phyloP scores from a whole-genome alignment of 2,113 vertebrate genomes.

The Tautogolabrus adspersus region DNA sequence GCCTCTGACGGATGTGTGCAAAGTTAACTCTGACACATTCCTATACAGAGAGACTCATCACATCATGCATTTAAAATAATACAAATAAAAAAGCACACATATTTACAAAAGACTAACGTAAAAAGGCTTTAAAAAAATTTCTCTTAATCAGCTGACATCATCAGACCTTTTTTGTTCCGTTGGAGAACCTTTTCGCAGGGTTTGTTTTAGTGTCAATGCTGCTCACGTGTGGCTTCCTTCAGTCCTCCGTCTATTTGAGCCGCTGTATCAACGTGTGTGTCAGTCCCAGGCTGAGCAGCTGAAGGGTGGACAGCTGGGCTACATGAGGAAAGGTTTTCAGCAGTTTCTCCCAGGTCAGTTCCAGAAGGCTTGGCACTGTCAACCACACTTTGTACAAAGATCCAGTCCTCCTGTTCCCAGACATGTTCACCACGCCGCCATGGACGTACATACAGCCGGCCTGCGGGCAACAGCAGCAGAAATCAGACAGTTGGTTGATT shows the following conservation, averaged over 20 bases:
- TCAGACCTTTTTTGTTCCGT: constrained; percentile 9
- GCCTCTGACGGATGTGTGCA: constrained; percentile 22
- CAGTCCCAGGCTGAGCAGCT: constrained; percentile 95
- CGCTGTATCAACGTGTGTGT: constrained; percentile 93
- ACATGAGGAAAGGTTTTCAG: constrained; percentile 90
- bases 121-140: constrained; percentile 56
- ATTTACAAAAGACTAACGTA: constrained; percentile 13
- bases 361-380: constrained; percentile 95
- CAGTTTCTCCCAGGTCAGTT: constrained; percentile 97
- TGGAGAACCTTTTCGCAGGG: background rate
- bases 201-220: background rate
- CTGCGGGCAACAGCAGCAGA: constrained; percentile 70
- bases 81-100: background rate
- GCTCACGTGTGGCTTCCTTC: constrained; percentile 1
- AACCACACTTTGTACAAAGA: constrained; percentile 98
- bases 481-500: background rate
- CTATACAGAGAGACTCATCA: constrained; percentile 11
- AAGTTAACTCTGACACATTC: constrained; percentile 10
- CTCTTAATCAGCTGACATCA: constrained; percentile 23
- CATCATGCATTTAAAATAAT: constrained; percentile 22
- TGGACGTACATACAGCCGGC: constrained; percentile 99
- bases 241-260: constrained; percentile 87
- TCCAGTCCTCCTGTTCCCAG: constrained; percentile 93
- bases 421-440: constrained; percentile 96
- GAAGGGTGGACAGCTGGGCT: constrained; percentile 87